Conservation (phyloP, 2,888 invertebrate genomes). For the Charanyca ferruginea region DNA sequence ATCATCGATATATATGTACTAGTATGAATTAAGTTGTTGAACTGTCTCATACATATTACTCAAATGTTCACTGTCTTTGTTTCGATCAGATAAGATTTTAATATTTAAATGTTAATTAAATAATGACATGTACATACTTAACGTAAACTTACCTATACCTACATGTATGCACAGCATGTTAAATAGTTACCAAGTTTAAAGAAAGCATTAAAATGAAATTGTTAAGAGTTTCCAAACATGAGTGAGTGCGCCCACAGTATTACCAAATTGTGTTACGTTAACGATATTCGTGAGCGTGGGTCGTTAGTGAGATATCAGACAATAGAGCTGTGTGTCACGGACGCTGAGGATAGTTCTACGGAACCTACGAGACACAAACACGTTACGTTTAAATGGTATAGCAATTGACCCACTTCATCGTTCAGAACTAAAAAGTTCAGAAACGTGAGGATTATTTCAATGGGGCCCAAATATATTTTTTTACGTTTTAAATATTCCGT, state of each 20-base stretch:
- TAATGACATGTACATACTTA: slow-evolving; percentile 10
- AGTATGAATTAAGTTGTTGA: slow-evolving; percentile 7
- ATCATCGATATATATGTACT: too few relatives aligned
- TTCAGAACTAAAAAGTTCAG: slow-evolving; percentile 52
- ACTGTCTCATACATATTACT: slow-evolving; percentile 5
- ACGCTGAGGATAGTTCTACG: slow-evolving; percentile 53
- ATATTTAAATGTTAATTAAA: slow-evolving; percentile 26
- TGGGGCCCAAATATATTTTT: slow-evolving; percentile 28
- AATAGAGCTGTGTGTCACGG: slow-evolving; percentile 64
- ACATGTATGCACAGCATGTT: slow-evolving; percentile 26
- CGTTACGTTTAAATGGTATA: slow-evolving; percentile 47
- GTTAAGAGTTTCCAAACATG: slow-evolving; percentile 49
- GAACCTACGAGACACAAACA: slow-evolving; percentile 51
- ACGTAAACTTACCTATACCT: slow-evolving; percentile 17
- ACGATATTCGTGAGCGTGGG: slow-evolving; percentile 61
- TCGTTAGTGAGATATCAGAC: slow-evolving; percentile 54
- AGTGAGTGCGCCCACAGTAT: slow-evolving; percentile 48
- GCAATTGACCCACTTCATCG: slow-evolving; percentile 58
- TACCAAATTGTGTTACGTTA: slow-evolving; percentile 51
- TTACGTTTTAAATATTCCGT: slow-evolving; percentile 50
- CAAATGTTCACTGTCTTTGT: slow-evolving; percentile 9
- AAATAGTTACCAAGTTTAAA: slow-evolving; percentile 28
- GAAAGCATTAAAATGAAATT: slow-evolving; percentile 46
- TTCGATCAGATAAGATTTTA: slow-evolving; percentile 31
- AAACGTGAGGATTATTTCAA: slow-evolving; percentile 63